These are phyloP conservation scores for Paralinhomoeus sp. DNA, from an alignment of 2,888 invertebrate genomes.

Conservation along the genomic window DNA sequence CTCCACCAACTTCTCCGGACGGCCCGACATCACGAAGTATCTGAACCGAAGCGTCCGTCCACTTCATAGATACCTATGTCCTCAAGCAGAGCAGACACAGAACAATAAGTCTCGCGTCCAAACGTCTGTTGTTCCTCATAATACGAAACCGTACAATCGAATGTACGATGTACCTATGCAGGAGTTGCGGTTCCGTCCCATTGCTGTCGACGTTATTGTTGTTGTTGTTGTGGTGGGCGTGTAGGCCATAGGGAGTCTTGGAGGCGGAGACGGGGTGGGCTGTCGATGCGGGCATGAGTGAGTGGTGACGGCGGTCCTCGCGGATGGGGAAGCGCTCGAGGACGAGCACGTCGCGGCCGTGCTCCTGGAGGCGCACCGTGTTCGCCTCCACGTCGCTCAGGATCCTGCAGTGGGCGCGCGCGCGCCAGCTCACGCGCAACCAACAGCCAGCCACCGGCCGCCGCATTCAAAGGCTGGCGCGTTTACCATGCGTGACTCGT, in stretches of 20 bases:
- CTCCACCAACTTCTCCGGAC: conserved; percentile 61
- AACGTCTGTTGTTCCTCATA: not conserved
- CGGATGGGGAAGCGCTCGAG: conserved; percentile 39
- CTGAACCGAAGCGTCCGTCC: conserved; percentile 34
- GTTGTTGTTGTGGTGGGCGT: no score
- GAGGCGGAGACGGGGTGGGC: no score
- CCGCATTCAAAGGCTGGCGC: no score
- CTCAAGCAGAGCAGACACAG: no score
- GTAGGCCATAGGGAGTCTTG: no score
- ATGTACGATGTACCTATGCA: not conserved
- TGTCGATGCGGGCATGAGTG: no score
- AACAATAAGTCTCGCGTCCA: no score
- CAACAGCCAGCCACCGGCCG: no score
- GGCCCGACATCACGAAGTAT: conserved; percentile 65
- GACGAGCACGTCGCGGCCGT: conserved; percentile 56
- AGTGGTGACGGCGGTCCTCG: not conserved
- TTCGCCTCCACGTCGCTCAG: conserved; percentile 56
- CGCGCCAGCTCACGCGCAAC: no score
- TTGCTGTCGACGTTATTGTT: not conserved
- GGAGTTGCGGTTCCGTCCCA: not conserved
- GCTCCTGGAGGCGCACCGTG: conserved; percentile 56
- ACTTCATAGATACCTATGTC: no score
- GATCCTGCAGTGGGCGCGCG: conserved; percentile 13
- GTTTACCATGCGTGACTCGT: no score
- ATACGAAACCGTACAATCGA: not conserved